Evolutionary conservation across 2,797 vertebrate genomes (phyloP).

Genomic region (Harpagifer antarcticus): DNA sequence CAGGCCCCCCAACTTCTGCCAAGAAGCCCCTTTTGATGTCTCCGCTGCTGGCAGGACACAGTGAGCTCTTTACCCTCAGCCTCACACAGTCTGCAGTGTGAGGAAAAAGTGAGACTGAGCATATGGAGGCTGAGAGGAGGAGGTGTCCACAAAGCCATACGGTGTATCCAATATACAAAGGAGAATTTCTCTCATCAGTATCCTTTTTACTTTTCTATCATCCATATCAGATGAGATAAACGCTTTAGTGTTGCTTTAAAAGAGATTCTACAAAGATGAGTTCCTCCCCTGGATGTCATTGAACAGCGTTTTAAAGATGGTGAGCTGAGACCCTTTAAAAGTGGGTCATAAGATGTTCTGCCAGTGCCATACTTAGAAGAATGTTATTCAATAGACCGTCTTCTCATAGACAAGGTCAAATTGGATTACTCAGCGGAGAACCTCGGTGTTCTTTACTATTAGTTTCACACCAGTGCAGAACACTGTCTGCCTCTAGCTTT

Average conservation of each 20-base stretch:
- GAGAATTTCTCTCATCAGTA: neutral
- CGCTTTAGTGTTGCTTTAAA: constrained; percentile 25
- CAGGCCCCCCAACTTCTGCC: constrained; percentile 54
- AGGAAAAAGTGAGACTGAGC: constrained; percentile 51
- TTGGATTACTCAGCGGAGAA: constrained; percentile 70
- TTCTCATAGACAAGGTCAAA: constrained; percentile 74
- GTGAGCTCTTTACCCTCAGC: constrained; percentile 55
- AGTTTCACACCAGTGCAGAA: constrained; percentile 67
- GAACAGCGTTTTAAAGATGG: constrained; percentile 52
- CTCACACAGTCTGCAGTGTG: constrained; percentile 44
- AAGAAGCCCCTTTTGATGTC: constrained; percentile 74
- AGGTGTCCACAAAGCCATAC: constrained; percentile 34
- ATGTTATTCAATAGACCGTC: constrained; percentile 60
- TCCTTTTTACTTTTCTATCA: constrained; percentile 2
- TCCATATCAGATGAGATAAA: constrained; percentile 21
- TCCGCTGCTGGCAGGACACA: constrained; percentile 63
- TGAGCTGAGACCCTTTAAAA: constrained; percentile 60
- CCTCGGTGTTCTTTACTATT: constrained; percentile 68
- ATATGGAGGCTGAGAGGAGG: constrained; percentile 38
- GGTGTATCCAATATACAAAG: constrained; percentile 35
- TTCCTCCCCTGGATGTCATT: constrained; percentile 23
- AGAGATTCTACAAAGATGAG: constrained; percentile 32
- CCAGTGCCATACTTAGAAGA: constrained; percentile 50
- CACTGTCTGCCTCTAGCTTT: constrained; percentile 50
- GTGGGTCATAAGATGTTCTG: constrained; percentile 70